Conservation (phyloP, 1,140 invertebrate genomes). For the Drosophila auraria region DNA sequence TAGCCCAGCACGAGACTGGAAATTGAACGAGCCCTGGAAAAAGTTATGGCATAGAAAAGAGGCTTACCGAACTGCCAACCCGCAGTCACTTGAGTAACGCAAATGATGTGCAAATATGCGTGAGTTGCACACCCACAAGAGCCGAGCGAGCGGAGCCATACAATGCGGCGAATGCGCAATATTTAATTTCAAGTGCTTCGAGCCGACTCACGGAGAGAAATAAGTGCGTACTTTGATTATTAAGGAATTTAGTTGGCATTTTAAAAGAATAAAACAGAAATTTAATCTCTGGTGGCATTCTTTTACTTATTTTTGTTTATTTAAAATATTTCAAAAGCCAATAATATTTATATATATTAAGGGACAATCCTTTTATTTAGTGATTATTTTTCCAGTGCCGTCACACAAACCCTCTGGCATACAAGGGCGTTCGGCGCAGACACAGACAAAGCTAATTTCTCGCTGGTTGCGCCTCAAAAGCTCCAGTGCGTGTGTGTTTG, state of each 20-base stretch:
- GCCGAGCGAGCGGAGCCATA: background rate
- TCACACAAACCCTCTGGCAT: background rate
- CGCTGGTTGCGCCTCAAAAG: conserved; percentile 35
- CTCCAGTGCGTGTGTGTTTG: background rate
- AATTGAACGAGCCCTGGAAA: conserved; percentile 36
- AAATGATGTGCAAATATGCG: conserved; percentile 75
- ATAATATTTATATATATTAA: too few relatives aligned
- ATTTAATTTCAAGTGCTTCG: conserved; percentile 60
- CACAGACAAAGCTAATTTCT: conserved; percentile 57
- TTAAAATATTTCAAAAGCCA: too few relatives aligned
- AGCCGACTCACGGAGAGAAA: conserved; percentile 22
- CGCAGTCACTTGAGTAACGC: conserved; percentile 37
- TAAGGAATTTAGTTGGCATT: too few relatives aligned
- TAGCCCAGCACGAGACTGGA: conserved; percentile 33
- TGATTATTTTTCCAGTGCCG: conserved; percentile 2
- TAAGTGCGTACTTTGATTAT: too few relatives aligned
- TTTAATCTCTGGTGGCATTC: too few relatives aligned
- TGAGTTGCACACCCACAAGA: conserved; percentile 38
- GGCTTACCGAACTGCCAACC: conserved; percentile 34
- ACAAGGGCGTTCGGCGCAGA: background rate
- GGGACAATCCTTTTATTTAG: too few relatives aligned
- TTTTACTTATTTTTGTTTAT: too few relatives aligned
- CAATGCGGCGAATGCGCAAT: conserved; percentile 65
- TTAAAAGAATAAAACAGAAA: too few relatives aligned
- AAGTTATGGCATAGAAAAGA: conserved; percentile 48